Conservation (phyloP, 2,113 vertebrate genomes). For the Peromyscus maniculatus region DNA sequence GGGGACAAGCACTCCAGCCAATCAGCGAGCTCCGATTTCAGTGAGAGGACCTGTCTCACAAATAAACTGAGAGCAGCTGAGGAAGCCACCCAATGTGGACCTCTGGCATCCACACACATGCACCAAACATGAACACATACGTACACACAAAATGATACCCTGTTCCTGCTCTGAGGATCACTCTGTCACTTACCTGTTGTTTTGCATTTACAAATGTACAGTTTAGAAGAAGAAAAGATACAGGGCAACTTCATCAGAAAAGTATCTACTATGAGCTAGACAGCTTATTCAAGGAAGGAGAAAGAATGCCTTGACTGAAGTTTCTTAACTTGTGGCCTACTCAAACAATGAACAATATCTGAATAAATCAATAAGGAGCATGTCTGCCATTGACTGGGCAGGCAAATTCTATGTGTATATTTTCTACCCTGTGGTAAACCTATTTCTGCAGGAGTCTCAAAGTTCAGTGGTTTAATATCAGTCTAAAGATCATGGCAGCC, state of each 20-base stretch:
- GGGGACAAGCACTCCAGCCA: neutral
- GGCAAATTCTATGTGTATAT: neutral
- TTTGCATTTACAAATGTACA: constrained; percentile 3
- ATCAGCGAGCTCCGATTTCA: neutral
- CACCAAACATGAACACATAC: no score
- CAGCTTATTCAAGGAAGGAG: constrained; percentile 5
- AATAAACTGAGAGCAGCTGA: neutral
- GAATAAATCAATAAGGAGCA: neutral
- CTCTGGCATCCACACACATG: neutral
- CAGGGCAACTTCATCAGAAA: neutral
- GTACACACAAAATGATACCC: neutral
- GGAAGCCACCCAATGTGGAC: neutral
- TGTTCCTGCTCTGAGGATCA: neutral
- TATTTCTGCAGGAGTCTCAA: neutral
- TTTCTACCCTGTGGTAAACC: neutral
- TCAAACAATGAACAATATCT: neutral
- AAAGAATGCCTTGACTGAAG: neutral
- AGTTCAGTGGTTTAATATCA: constrained; percentile 38
- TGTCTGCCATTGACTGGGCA: neutral
- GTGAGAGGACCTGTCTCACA: neutral
- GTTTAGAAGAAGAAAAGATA: neutral
- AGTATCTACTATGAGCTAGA: neutral
- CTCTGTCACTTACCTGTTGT: neutral
- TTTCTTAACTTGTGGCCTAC: neutral
- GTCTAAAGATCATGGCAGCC: constrained; percentile 19